A percentile compares a stretch with the other conserved stretches of the same genome.
phyloP scores from a whole-genome alignment of 2,113 vertebrate species.

The Myotis lucifugus region DNA sequence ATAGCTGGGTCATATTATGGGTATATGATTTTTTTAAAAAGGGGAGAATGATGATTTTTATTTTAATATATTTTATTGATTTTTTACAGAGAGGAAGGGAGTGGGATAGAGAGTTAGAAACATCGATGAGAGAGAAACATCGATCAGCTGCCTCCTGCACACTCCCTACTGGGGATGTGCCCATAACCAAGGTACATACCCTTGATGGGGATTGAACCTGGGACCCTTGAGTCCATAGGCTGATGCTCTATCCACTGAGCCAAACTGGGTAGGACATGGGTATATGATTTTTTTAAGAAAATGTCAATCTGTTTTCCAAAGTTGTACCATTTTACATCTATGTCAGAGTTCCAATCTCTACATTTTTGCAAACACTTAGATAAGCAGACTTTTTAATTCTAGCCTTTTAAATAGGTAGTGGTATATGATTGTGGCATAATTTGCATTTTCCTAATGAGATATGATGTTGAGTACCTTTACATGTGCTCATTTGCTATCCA shows the following conservation, averaged over 20 bases:
- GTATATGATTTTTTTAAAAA: not conserved
- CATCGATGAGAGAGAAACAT: too few species aligned
- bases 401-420: not conserved
- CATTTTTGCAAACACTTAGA: not conserved
- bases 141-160: too few species aligned
- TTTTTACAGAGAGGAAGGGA: too few species aligned
- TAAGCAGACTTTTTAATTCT: not conserved
- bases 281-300: not conserved
- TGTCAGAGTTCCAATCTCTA: not conserved
- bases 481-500: not conserved
- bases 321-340: not conserved
- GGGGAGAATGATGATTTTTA: too few species aligned
- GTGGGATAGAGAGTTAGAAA: too few species aligned
- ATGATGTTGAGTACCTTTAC: not conserved
- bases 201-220: too few species aligned
- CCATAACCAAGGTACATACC: too few species aligned
- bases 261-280: too few species aligned
- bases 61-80: too few species aligned
- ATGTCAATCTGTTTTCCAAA: not conserved
- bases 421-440: not conserved
- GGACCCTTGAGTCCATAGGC: too few species aligned
- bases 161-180: too few species aligned
- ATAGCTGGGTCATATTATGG: not conserved
- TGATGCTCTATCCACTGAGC: too few species aligned
- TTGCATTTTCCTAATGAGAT: not conserved